These are phyloP conservation scores for Julus scanicus DNA, from an alignment of 2,888 invertebrate species.

Conservation along the genomic window DNA sequence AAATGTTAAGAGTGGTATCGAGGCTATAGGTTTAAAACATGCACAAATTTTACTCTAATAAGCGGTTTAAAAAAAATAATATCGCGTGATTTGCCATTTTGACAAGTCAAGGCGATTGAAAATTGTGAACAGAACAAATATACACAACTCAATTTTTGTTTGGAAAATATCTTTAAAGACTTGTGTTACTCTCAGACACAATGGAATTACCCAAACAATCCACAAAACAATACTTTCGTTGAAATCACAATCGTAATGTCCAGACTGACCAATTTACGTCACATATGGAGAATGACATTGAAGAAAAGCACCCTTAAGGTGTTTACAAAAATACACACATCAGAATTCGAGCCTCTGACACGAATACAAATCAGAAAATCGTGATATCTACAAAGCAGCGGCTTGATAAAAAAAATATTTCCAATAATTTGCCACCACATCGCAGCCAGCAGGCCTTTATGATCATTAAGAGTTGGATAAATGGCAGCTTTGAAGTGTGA, in stretches of 20 bases:
- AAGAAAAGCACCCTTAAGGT: background rate
- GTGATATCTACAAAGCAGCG: background rate
- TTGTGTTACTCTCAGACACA: no score
- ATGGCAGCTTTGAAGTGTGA: background rate
- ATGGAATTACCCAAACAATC: no score
- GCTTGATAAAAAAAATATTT: background rate
- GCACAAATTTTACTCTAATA: no score
- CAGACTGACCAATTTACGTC: conserved; percentile 9
- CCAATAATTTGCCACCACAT: background rate
- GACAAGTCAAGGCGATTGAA: no score
- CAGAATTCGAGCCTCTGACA: background rate
- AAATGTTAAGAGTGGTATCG: no score
- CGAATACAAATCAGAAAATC: background rate
- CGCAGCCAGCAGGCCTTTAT: background rate
- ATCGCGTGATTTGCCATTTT: no score
- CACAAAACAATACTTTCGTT: background rate
- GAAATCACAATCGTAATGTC: background rate
- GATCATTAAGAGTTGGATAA: background rate
- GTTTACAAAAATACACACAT: background rate
- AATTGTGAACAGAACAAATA: no score
- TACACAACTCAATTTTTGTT: no score
- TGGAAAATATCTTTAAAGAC: no score
- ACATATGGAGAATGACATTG: background rate
- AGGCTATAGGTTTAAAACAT: no score
- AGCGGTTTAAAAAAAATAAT: no score